Evolutionary conservation across 2,797 vertebrate species (phyloP).

Genomic region (Xiphorhynchus erythropygius): DNA sequence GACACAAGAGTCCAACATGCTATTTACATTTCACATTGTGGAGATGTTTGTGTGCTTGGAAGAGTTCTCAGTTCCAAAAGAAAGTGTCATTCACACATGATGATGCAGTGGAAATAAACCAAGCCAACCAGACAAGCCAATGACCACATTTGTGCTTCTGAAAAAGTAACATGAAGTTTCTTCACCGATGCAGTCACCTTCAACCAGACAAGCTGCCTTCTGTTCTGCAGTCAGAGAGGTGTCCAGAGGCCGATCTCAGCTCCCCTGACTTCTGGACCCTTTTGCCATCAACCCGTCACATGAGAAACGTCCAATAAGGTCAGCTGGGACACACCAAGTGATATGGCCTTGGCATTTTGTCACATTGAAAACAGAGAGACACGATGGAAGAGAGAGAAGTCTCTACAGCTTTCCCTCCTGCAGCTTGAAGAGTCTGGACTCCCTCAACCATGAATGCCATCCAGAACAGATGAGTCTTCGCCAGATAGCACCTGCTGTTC

Average conservation of each 20-base stretch:
- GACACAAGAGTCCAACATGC: conserved; percentile 71
- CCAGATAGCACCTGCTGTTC: conserved; percentile 61
- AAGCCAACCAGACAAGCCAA: conserved; percentile 69
- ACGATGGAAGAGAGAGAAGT: conserved; percentile 33
- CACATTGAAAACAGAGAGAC: conserved; percentile 58
- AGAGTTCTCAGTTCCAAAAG: conserved; percentile 56
- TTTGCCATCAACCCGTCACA: conserved; percentile 18
- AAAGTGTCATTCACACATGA: conserved; percentile 64
- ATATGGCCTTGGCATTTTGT: conserved; percentile 46
- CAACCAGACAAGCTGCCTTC: background rate
- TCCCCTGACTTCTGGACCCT: conserved; percentile 42
- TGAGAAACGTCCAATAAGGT: background rate
- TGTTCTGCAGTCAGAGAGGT: background rate
- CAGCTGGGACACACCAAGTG: conserved; percentile 42
- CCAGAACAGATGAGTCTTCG: conserved; percentile 63
- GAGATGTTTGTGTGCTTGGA: conserved; percentile 74
- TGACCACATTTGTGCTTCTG: conserved; percentile 70
- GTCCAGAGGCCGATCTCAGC: conserved; percentile 7
- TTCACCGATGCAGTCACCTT: conserved; percentile 22
- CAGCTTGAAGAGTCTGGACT: conserved; percentile 34
- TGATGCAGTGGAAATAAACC: conserved; percentile 51
- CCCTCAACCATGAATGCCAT: conserved; percentile 56
- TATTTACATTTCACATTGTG: conserved; percentile 80
- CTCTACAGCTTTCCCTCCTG: conserved; percentile 49
- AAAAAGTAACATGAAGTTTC: conserved; percentile 54